Percentiles rank a stretch among this genome's conserved stretches.
Evolutionary conservation across 2,797 vertebrate genomes (phyloP).

Genomic region (Manis pentadactyla): DNA sequence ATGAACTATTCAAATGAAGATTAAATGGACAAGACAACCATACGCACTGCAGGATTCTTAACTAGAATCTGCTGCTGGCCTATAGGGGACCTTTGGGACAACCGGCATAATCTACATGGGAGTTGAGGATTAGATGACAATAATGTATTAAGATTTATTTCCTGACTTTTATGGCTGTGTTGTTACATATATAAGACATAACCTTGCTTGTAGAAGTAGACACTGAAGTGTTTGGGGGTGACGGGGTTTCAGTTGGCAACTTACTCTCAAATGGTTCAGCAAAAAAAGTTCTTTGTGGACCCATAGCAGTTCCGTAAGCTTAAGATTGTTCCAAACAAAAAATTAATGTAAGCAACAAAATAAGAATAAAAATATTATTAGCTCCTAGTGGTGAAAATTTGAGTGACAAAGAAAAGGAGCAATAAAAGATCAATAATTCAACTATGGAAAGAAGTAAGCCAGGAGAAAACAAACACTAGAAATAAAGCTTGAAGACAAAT

Average conservation of each 20-base stretch:
- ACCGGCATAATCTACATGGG: not conserved
- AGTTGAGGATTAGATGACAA: not conserved
- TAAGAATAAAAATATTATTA: not conserved
- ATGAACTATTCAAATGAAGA: not conserved
- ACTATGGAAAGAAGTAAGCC: not conserved
- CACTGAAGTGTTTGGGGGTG: not conserved
- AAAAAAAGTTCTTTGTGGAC: not conserved
- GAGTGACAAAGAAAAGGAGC: not conserved
- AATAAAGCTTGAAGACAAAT: not conserved
- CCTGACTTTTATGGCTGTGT: not conserved
- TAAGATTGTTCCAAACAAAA: conserved; percentile 32
- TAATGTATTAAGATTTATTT: not conserved
- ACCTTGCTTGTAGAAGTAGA: not conserved
- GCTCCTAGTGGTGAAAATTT: not conserved
- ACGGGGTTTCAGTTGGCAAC: not conserved
- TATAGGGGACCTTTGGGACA: not conserved
- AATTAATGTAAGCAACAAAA: not conserved
- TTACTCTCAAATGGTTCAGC: not conserved
- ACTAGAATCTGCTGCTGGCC: not conserved
- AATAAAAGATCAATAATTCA: not conserved
- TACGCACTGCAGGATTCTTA: not conserved
- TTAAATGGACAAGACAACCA: not conserved
- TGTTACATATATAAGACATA: not conserved
- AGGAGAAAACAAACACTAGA: not conserved
- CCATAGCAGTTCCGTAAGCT: not conserved